phyloP scores from a whole-genome alignment of 2,797 vertebrate genomes.

The Hybognathus amarus region DNA sequence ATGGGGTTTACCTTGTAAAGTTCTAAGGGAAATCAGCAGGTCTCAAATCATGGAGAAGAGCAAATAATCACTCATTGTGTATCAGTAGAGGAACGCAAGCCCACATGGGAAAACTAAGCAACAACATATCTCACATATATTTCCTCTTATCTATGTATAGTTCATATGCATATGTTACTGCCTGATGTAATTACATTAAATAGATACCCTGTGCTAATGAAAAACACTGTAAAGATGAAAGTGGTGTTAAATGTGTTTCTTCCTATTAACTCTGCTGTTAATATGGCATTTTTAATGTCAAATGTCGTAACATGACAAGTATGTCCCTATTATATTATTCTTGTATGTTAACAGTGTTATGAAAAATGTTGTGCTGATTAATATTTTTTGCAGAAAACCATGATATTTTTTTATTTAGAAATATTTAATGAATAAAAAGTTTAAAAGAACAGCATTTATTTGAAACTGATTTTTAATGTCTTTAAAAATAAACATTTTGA shows the following conservation, averaged over 20 bases:
- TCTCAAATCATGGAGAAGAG: constrained; percentile 72
- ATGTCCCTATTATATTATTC: neutral
- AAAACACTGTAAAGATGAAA: neutral
- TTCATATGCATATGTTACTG: neutral
- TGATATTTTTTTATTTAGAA: too few species aligned
- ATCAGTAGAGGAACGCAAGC: constrained; percentile 72
- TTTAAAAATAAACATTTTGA: too few species aligned
- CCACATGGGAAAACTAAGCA: constrained; percentile 63
- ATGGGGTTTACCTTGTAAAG: constrained; percentile 67
- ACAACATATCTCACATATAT: constrained; percentile 52
- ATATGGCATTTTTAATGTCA: neutral
- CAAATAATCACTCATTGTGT: constrained; percentile 77
- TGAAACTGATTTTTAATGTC: neutral
- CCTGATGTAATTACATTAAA: neutral
- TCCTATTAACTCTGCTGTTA: neutral
- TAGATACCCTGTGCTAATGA: neutral
- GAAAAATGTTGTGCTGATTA: neutral
- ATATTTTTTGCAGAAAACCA: neutral
- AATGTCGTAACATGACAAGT: neutral
- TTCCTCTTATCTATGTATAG: neutral
- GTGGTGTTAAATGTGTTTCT: neutral
- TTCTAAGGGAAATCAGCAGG: constrained; percentile 64
- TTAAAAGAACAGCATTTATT: neutral
- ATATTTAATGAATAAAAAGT: neutral
- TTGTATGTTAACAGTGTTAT: neutral